phyloP scores from a whole-genome alignment of 2,113 vertebrate species.

The Progne subis region DNA sequence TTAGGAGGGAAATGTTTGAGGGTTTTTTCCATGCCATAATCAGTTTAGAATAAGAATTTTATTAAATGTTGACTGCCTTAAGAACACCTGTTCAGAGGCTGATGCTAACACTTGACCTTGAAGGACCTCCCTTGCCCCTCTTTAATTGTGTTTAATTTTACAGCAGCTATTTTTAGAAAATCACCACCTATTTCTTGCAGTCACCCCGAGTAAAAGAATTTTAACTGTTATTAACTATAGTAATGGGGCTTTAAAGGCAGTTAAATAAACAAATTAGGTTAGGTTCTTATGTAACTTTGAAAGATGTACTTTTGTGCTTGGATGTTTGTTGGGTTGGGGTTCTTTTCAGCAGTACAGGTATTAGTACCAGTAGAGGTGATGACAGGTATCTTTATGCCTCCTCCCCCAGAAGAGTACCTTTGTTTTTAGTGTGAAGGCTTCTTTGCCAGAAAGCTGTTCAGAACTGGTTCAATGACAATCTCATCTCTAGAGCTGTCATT shows the following conservation, averaged over 20 bases:
- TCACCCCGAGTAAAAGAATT: not conserved
- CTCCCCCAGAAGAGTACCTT: not conserved
- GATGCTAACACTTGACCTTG: not conserved
- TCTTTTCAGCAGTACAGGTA: not conserved
- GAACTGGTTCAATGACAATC: not conserved
- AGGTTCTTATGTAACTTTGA: not conserved
- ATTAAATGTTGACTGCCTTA: not conserved
- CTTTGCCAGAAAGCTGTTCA: not conserved
- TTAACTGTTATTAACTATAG: not conserved
- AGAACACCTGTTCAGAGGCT: not conserved
- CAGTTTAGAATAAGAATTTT: not conserved
- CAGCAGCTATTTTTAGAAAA: not conserved
- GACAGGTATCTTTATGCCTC: not conserved
- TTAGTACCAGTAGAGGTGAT: not conserved
- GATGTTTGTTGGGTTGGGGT: not conserved
- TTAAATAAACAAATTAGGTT: not conserved
- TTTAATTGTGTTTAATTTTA: not conserved
- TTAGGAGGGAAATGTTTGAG: not conserved
- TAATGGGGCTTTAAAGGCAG: not conserved
- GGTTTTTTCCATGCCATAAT: not conserved
- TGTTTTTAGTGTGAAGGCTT: not conserved
- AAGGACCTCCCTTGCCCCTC: rapidly evolving
- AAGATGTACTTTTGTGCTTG: not conserved
- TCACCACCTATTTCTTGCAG: not conserved
- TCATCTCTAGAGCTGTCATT: not conserved